These are phyloP conservation scores for Adelphocoris suturalis DNA, from an alignment of 2,888 invertebrate genomes.

Conservation along the genomic window DNA sequence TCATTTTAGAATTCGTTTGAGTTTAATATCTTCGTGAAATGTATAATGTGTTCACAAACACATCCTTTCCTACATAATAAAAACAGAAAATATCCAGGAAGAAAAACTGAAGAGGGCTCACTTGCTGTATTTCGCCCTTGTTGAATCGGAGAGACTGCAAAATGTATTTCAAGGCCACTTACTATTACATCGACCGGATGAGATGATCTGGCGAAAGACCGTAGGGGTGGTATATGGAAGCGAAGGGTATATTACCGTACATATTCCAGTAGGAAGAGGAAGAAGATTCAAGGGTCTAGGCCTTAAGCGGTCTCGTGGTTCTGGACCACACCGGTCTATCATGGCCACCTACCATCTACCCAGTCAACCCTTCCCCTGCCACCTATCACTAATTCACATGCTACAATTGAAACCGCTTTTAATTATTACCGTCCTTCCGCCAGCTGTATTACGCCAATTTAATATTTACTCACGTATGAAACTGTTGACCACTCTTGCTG, in stretches of 20 bases:
- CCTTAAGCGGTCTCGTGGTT: constrained; percentile 68
- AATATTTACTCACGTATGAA: constrained; percentile 75
- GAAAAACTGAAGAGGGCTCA: too few species aligned
- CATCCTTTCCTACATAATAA: too few species aligned
- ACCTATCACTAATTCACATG: constrained; percentile 72
- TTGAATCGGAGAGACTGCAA: too few species aligned
- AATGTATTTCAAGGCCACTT: neutral
- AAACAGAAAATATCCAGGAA: too few species aligned
- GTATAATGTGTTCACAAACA: too few species aligned
- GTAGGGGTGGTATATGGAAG: constrained; percentile 8
- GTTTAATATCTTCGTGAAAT: too few species aligned
- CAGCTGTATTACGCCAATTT: constrained; percentile 74
- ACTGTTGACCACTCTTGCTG: constrained; percentile 74
- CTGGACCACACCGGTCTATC: constrained; percentile 73
- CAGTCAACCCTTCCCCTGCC: constrained; percentile 38
- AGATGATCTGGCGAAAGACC: constrained; percentile 7
- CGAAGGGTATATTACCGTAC: constrained; percentile 46
- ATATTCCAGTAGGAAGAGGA: constrained; percentile 69
- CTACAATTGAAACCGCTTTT: constrained; percentile 74
- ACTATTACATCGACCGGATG: constrained; percentile 53
- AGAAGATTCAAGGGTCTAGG: constrained; percentile 68
- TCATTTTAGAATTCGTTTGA: too few species aligned
- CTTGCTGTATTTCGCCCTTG: too few species aligned
- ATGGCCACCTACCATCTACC: constrained; percentile 56
- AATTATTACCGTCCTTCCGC: constrained; percentile 74